phyloP scores from a whole-genome alignment of 2,888 invertebrate species.

The Drosophila affinis region DNA sequence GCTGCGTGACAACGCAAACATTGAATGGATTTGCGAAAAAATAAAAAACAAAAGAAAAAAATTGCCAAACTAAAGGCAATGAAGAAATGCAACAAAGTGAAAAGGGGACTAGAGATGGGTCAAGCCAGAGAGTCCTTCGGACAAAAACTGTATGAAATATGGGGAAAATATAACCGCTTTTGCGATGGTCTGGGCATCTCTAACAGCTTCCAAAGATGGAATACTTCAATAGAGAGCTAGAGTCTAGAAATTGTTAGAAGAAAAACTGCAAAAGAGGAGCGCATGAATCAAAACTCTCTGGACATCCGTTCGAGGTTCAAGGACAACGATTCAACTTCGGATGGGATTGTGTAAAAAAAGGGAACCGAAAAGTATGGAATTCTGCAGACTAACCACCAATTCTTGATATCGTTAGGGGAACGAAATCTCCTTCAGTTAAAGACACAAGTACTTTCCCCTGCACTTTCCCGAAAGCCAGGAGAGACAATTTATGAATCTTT shows the following conservation, averaged over 20 bases:
- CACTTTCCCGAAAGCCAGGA: not conserved
- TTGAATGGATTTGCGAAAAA: conserved; percentile 82
- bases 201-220: not conserved
- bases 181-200: not conserved
- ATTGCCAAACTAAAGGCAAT: conserved; percentile 45
- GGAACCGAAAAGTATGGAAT: no score
- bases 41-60: conserved; percentile 15
- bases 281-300: no score
- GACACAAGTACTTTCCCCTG: not conserved
- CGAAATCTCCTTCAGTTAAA: not conserved
- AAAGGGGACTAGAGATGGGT: conserved; percentile 12
- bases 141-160: not conserved
- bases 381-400: no score
- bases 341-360: no score
- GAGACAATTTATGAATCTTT: conserved; percentile 3
- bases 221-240: not conserved
- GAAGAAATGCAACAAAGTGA: conserved; percentile 23
- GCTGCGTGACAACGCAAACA: conserved; percentile 83
- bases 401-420: no score
- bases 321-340: no score
- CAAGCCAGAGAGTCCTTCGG: not conserved
- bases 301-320: no score
- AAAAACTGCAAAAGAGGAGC: no score
- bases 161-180: not conserved
- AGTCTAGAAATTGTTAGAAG: not conserved